Base-by-base conservation (phyloP, 2,888 invertebrate genomes). In the Hyalella azteca region DNA sequence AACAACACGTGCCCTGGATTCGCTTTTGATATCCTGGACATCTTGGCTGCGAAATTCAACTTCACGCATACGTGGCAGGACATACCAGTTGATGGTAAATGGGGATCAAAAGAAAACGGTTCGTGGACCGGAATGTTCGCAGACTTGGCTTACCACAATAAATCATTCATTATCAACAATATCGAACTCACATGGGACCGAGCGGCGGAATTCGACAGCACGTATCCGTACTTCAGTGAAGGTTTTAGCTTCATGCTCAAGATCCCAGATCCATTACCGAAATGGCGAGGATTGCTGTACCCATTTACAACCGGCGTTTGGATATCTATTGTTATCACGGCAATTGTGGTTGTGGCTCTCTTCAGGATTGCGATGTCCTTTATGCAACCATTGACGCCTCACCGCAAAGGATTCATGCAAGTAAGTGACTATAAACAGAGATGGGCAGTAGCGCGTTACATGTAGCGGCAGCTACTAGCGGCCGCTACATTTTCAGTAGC, bases 91-190 rank as follows among this genome's bases (percentile, higher is more conserved):
- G 81, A 81, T 73, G 80, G 81, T 60, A 77, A 79, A 13, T 82
- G 84, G 81, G 80, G 80, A 32, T 73, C 79, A 2, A 60, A 41
- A 54, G 82, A 79, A 45, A 79, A 82, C 50, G 84, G 82, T 13
- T 78, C 45, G 3, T 84, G 84, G 84, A 81, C 77, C 0, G 84
- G 84, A 5, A 82, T 84, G 84, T 73, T 84, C 39, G 84, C 82
- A 2, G 82, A 84, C 48, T 59, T 84, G 32, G 50, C 75, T 1
- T 82, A 82, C 77, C 59, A 78, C 48, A 59, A 80, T 73, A 81
- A 81, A 32, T 75, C 81, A 36, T 73, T 83, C 15, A 78, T 77
- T 11, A 73, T 81, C 77, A 83, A 83, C 40, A 40, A 77, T 22
- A 77, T 83, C 60, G 39, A 78, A 49, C 49, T 79, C 3, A 77